Evolutionary conservation across 2,888 invertebrate species (phyloP), one percentile per base, ranked within the genome.

Genomic region (Parthenolecanium corni): DNA sequence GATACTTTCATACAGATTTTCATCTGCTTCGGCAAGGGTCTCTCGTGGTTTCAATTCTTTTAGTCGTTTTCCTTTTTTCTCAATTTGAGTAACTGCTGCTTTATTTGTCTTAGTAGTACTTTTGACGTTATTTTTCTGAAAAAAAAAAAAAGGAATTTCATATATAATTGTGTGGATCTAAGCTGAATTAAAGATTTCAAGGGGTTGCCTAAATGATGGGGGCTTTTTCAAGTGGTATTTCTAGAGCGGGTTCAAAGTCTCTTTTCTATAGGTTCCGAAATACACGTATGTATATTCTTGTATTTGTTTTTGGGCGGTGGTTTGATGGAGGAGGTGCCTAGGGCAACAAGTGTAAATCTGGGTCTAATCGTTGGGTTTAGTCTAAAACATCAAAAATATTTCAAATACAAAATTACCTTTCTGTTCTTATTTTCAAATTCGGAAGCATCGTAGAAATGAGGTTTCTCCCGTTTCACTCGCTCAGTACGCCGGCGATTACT

Each of bases 391-490:
- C n/a, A n/a, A n/a, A n/a, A n/a, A n/a, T n/a, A n/a, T n/a, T n/a
- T n/a, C 6, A 62, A 12, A 3, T 44, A 25, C 21, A 21, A 31
- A 18, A 38, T 9, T 44, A 65, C 65, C 52, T 61, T 66, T 52
- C 65, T 65, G 9, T 58, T 64, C 71, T 86, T 83, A 70, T 85
- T 86, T 71, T 87, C 85, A 71, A 84, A 87, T 70, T 87, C 85
- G 66, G 86, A 79, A 0, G 86, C 82, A 74, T 89, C 88, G 68
- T 89, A 89, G 73, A 86, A 89, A 76, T 88, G 85, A 1, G 87
- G 86, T 70, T 87, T 86, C 18, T 85, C 83, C 64, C 88, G 75
- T 65, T 85, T 79, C 5, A 87, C 83, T 62, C 89, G 74, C 67
- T 85, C 84, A 0, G 88, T 88, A 67, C 84, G 74, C 53, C 88